A percentile compares a stretch with the other conserved stretches of the same genome.
Conservation (phyloP, 2,888 invertebrate genomes). For the Meta bourneti region DNA sequence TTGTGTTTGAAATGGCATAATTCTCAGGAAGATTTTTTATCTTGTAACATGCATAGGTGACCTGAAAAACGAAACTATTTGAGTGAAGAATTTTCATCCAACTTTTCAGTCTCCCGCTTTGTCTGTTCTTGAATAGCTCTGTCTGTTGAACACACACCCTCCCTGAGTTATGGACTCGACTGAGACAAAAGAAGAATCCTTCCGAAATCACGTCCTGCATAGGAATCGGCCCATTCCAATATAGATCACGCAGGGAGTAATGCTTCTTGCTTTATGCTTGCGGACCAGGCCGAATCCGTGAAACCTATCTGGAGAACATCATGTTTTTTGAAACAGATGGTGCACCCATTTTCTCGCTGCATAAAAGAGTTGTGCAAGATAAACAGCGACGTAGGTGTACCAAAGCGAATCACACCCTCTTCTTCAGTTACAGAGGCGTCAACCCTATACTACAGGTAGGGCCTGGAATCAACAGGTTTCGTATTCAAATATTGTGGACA, state of each 20-base stretch:
- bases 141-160: slow-evolving; percentile 6
- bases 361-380: neutral
- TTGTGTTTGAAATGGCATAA: too few relatives aligned
- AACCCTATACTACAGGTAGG: slow-evolving; percentile 33
- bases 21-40: too few relatives aligned
- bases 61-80: neutral
- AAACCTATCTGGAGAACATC: too few relatives aligned
- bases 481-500: slow-evolving; percentile 30
- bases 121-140: slow-evolving; percentile 3
- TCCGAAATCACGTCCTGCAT: slow-evolving; percentile 23
- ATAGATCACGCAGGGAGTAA: slow-evolving; percentile 20
- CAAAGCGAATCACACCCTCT: slow-evolving; percentile 49
- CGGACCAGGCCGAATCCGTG: neutral
- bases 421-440: slow-evolving; percentile 55
- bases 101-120: neutral
- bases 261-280: neutral
- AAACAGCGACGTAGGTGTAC: slow-evolving; percentile 50
- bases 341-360: slow-evolving; percentile 15
- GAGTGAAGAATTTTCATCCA: neutral
- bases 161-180: slow-evolving; percentile 12
- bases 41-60: neutral
- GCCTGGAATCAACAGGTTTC: neutral
- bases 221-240: neutral
- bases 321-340: slow-evolving; percentile 13
- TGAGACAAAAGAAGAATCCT: neutral